Conservation (phyloP, 1,140 invertebrate genomes). For the Adoxophyes honmai region DNA sequence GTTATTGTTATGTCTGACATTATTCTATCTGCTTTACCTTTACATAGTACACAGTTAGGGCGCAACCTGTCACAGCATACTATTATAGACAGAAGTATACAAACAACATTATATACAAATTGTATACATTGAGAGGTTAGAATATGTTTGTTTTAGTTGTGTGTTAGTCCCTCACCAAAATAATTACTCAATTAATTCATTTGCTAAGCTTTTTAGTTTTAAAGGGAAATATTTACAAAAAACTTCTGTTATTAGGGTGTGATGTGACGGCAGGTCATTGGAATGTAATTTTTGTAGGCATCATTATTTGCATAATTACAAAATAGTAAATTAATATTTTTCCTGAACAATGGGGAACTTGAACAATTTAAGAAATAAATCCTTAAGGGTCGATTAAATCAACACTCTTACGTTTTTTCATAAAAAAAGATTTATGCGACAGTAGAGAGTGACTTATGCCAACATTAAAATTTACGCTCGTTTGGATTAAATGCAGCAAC, state of each 20-base stretch:
- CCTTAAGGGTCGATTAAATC: too few relatives aligned
- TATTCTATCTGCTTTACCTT: neutral
- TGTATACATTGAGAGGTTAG: constrained; percentile 19
- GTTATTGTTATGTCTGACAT: neutral
- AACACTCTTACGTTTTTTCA: too few relatives aligned
- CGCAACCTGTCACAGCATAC: constrained; percentile 11
- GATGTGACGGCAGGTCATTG: neutral
- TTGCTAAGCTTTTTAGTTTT: constrained; percentile 1
- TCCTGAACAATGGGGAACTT: too few relatives aligned
- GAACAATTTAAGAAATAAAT: too few relatives aligned
- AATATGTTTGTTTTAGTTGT: constrained; percentile 18
- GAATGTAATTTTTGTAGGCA: constrained; percentile 5
- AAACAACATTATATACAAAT: constrained; percentile 18
- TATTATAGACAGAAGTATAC: constrained; percentile 14
- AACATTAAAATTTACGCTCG: too few relatives aligned
- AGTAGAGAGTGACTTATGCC: too few relatives aligned
- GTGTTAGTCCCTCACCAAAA: constrained; percentile 4
- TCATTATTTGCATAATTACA: too few relatives aligned
- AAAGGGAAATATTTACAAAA: neutral
- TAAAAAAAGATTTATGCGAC: too few relatives aligned
- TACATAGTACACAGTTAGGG: neutral
- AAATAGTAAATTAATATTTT: too few relatives aligned
- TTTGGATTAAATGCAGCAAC: too few relatives aligned
- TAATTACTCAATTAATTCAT: neutral
- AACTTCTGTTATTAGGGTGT: neutral